Conservation (phyloP, 2,797 vertebrate genomes). For the Mormyrus hasselquistii region DNA sequence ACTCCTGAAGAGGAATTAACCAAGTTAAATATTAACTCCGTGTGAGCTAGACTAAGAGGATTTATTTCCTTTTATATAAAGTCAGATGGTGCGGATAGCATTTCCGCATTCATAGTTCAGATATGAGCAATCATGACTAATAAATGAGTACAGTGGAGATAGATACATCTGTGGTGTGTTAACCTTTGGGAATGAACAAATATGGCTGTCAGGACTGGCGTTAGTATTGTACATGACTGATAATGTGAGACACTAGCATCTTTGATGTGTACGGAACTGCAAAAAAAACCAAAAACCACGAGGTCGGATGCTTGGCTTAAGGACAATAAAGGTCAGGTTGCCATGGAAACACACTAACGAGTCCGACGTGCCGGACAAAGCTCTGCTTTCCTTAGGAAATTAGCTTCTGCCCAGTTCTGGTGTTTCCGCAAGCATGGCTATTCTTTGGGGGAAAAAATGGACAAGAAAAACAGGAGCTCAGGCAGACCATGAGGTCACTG, state of each 20-base stretch:
- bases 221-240: background rate
- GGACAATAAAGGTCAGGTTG: background rate
- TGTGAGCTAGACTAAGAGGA: background rate
- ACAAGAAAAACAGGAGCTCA: conserved; percentile 68
- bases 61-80: background rate
- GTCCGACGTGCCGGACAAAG: conserved; percentile 23
- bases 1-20: background rate
- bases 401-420: conserved; percentile 58
- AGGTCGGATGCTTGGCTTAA: background rate
- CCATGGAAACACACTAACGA: background rate
- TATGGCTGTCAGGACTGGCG: background rate
- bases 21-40: background rate
- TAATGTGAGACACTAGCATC: background rate
- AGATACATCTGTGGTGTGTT: background rate
- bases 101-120: background rate
- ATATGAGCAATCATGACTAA: background rate
- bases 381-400: conserved; percentile 59
- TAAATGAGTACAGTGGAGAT: background rate
- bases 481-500: conserved; percentile 82
- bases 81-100: background rate
- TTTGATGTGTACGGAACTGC: background rate
- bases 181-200: background rate
- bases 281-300: background rate
- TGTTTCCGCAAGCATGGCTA: conserved; percentile 56
- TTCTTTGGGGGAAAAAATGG: conserved; percentile 50